A percentile compares a stretch with the other conserved stretches of the same genome.
Evolutionary conservation across 2,888 invertebrate genomes (phyloP).

Genomic region (Lapara coniferarum): DNA sequence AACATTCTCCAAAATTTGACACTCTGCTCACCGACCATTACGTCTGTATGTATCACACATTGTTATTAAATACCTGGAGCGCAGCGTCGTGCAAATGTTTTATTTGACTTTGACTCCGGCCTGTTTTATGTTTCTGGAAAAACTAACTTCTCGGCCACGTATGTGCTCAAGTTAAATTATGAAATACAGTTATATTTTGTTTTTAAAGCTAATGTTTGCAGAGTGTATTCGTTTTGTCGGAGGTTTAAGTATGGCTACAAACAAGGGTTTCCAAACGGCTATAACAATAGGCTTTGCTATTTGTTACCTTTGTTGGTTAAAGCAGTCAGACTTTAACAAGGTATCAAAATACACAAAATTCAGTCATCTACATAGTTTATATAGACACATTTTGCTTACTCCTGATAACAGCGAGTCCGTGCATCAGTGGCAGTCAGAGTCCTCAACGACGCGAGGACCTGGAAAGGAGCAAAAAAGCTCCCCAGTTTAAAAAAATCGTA

Average conservation of each 20-base stretch:
- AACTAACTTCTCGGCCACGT: constrained; percentile 1
- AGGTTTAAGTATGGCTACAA: neutral
- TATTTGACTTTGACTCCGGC: constrained; percentile 21
- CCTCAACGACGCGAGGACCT: too few relatives aligned
- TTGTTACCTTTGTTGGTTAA: too few relatives aligned
- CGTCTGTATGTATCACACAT: constrained; percentile 9
- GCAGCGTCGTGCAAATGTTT: constrained; percentile 10
- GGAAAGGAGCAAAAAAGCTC: too few relatives aligned
- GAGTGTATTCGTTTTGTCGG: neutral
- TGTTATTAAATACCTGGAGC: constrained; percentile 16
- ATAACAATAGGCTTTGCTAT: neutral
- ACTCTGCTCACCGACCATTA: neutral
- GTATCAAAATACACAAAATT: too few relatives aligned
- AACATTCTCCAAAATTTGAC: neutral
- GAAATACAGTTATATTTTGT: constrained; percentile 21
- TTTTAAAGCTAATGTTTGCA: constrained; percentile 9
- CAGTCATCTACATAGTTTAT: too few relatives aligned
- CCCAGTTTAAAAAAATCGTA: too few relatives aligned
- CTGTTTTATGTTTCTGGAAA: constrained; percentile 8
- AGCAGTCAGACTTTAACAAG: too few relatives aligned
- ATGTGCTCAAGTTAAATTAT: constrained; percentile 12
- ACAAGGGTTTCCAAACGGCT: too few relatives aligned
- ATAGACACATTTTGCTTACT: too few relatives aligned
- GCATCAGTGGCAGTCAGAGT: too few relatives aligned
- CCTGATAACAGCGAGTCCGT: too few relatives aligned